phyloP scores from a whole-genome alignment of 2,797 vertebrate genomes.

The Dipus sagitta region DNA sequence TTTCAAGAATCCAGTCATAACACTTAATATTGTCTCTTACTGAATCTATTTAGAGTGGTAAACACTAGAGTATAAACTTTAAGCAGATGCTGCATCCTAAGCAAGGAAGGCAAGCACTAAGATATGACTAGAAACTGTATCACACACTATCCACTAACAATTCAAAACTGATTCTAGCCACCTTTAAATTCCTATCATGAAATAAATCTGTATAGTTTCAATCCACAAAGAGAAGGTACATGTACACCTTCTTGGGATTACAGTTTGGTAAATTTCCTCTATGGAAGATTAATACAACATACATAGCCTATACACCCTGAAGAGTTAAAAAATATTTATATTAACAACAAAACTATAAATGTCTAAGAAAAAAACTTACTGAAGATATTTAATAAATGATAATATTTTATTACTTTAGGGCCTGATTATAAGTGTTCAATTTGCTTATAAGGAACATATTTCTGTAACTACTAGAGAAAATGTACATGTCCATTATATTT shows the following conservation, averaged over 20 bases:
- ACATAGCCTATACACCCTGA: background rate
- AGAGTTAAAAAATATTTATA: background rate
- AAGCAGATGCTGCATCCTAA: background rate
- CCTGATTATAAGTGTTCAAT: background rate
- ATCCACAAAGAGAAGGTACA: background rate
- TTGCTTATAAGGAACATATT: background rate
- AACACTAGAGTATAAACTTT: background rate
- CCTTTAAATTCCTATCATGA: background rate
- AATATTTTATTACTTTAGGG: background rate
- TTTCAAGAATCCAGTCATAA: conserved; percentile 28
- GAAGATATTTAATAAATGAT: background rate
- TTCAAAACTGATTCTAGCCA: background rate
- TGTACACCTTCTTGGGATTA: background rate
- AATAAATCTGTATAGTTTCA: background rate
- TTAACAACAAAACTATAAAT: background rate
- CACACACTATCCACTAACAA: background rate
- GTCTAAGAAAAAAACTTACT: background rate
- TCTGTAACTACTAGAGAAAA: background rate
- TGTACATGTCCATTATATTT: background rate
- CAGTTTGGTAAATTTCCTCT: background rate
- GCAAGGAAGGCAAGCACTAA: background rate
- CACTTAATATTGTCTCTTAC: background rate
- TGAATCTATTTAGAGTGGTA: background rate
- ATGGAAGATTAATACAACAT: background rate
- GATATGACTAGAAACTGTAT: background rate